Base-by-base conservation (phyloP, 2,888 invertebrate species). In the Girardia tigrina region DNA sequence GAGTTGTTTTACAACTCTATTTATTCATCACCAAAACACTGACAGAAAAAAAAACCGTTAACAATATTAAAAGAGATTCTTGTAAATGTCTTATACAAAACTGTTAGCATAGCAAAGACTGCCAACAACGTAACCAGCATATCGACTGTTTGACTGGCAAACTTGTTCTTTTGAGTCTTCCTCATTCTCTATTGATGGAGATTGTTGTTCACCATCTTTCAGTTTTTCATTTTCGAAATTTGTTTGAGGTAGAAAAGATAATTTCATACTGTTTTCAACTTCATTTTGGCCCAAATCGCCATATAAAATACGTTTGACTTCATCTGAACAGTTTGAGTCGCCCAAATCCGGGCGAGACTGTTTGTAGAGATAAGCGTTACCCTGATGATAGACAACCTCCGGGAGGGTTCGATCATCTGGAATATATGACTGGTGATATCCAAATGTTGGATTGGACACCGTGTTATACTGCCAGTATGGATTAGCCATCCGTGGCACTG, bases 101-200 rank as follows among this genome's bases (percentile, higher is more conserved):
- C 73, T 73, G 36, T 36, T 73, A 16, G 73, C 73, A 36, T 73
- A 73, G 26, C 73, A 73, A 2, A 42, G 73, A 73, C 73, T 73
- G 36, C 73, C 73, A 16, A 42, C 73, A 28, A 73, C 73, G 36
- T 73, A 73, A 42, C 73, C 73, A 14, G 29, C 73, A 26, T 73
- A 42, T 26, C 73, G 69, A n/a, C n/a, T 56, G 56, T 56, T 56
- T 16, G 56, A 56, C 56, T 56, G 56, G 56, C 4, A 56, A 56
- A 56, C n/a, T 16, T 56, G 56, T n/a, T 56, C 56, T 56, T 56
- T 56, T 56, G 56, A 8, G n/a, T 56, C 56, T 6, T 56, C 56
- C 6, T 20, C 20, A n/a, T n/a, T 4, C n/a, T 56, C 56, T 2
- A 56, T 23, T 8, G 56, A 56, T n/a, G 56, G 6, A 16, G 56